These are phyloP conservation scores for Aelia acuminata DNA, from an alignment of 2,888 invertebrate genomes.

Conservation along the genomic window DNA sequence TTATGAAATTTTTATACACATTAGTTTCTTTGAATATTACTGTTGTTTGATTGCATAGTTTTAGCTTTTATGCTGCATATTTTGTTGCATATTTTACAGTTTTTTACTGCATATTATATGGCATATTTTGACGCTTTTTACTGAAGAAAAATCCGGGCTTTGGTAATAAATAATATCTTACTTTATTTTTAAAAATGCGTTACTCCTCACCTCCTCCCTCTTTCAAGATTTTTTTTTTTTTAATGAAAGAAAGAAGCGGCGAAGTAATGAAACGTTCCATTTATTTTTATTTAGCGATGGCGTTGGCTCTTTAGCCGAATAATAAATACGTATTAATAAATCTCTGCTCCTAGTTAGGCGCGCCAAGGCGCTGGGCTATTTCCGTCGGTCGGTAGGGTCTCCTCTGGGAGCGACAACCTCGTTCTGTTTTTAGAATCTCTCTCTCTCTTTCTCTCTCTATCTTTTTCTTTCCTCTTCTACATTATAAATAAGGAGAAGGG, in stretches of 20 bases:
- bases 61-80: no score
- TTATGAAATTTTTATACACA: no score
- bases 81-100: no score
- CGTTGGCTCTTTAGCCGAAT: conserved; percentile 55
- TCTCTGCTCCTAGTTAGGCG: not conserved
- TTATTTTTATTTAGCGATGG: conserved; percentile 54
- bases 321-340: conserved; percentile 59
- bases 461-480: conserved; percentile 20
- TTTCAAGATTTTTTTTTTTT: not conserved
- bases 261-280: conserved; percentile 52
- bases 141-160: no score
- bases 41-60: no score
- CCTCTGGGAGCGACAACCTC: conserved; percentile 45
- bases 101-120: no score
- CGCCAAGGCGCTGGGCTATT: conserved; percentile 33
- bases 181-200: not conserved
- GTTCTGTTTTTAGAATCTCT: not conserved
- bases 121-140: no score
- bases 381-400: conserved; percentile 20
- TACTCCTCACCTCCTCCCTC: not conserved
- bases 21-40: no score
- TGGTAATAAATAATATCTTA: not conserved
- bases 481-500: conserved; percentile 9
- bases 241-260: conserved; percentile 44
- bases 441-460: not conserved